These are phyloP conservation scores for Chanos chanos DNA, from an alignment of 2,797 vertebrate genomes.

Conservation along the genomic window DNA sequence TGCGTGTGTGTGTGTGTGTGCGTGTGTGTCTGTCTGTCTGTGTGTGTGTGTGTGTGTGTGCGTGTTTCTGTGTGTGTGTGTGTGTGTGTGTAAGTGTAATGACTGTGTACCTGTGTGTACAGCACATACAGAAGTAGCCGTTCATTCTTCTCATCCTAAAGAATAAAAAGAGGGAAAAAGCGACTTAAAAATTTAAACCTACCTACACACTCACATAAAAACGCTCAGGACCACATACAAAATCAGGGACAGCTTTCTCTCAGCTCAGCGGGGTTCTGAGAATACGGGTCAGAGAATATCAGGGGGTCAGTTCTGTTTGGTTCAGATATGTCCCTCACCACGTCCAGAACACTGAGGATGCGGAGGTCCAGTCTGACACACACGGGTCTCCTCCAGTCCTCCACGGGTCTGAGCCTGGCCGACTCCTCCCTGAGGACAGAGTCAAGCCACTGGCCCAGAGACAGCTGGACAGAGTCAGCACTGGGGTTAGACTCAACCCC, in stretches of 20 bases:
- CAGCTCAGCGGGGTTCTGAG: not conserved
- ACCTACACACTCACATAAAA: too few relatives aligned
- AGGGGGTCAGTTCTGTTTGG: too few relatives aligned
- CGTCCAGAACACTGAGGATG: constrained; percentile 19
- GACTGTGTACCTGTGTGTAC: constrained; percentile 30
- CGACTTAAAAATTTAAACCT: too few relatives aligned
- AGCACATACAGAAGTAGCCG: constrained; percentile 17
- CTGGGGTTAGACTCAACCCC: not conserved
- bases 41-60: too few relatives aligned
- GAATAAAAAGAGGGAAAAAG: not conserved
- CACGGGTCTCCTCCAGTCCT: constrained; percentile 21
- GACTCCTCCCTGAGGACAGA: not conserved
- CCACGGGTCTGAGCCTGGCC: constrained; percentile 15
- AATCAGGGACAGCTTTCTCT: not conserved
- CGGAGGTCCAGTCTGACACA: constrained; percentile 22
- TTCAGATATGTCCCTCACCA: constrained; percentile 29
- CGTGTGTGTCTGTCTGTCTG: too few relatives aligned
- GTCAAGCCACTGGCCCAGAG: constrained; percentile 21
- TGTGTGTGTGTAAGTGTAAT: too few relatives aligned
- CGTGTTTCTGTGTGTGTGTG: too few relatives aligned
- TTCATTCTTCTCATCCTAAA: constrained; percentile 35
- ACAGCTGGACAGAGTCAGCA: not conserved
- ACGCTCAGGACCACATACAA: not conserved
- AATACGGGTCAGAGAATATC: too few relatives aligned
- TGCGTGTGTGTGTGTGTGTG: too few relatives aligned